Evolutionary conservation across 2,797 vertebrate genomes (phyloP), one percentile per base, ranked within the genome.

Genomic region (Centroberyx gerrardi): DNA sequence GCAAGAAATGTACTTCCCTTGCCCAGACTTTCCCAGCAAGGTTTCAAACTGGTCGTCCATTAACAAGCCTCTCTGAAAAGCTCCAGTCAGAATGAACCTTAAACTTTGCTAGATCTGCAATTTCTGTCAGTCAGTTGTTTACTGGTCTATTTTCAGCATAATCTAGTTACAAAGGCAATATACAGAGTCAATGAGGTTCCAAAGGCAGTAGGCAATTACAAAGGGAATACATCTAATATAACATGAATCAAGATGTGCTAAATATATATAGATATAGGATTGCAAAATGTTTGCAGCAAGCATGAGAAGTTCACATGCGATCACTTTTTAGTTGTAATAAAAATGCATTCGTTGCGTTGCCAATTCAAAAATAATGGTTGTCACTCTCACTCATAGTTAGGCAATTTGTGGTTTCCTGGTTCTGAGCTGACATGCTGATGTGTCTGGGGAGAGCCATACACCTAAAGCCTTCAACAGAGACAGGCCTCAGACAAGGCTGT

Each of bases 301-400:
- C 38, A 9, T 7, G 38, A 9, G 38, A 1, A 40, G 38, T 40
- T 40, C 38, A 40, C 8, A 40, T 40, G 5, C 2, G 4, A 9
- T 10, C 52, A 27, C 52, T 54, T 51, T 54, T 76, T 60, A 51
- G 51, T 66, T 80, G 36, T 65, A 77, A 74, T 54, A 8, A 54
- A 22, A 54, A n/a, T 51, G 15, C 5, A 51, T 86, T 80, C 74
- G 53, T 80, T 74, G 72, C 40, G 63, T 59, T 81, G 62, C 79
- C 72, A 77, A 40, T 78, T 67, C 13, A 31, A 59, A 76, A 67
- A 80, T 55, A 84, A 74, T 28, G 73, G 66, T 80, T 67, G 58
- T 56, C 44, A 77, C 38, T 76, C 77, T 58, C 65, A 58, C 62
- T 64, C 66, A 76, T 54, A 13, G 28, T 54, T 9, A 67, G 67